Base-by-base conservation (phyloP, 2,113 vertebrate genomes). In the Myotis brandtii region DNA sequence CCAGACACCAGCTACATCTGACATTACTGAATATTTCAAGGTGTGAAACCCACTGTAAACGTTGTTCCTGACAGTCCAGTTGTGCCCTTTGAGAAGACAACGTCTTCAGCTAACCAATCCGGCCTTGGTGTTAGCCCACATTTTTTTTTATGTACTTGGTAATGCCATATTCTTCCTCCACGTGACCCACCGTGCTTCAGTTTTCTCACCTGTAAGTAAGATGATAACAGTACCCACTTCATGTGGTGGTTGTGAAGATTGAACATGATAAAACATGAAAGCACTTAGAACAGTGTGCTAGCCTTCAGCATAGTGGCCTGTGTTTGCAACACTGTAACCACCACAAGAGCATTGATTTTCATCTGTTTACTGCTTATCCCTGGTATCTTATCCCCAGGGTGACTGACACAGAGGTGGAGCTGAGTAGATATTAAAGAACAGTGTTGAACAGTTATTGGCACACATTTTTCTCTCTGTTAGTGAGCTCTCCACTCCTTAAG, bases 341-440 rank as follows among this genome's bases (percentile, higher is more conserved):
- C 30, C 27, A 4, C 12, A 5, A 21, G 25, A 46, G 30, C 59
- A 14, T 9, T 48, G 46, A 73, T 94, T 93, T 92, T 43, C 72
- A 50, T 79, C 77, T 90, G 25, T 88, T 94, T 59, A 50, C 52
- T 94, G 37, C 52, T 43, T 32, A 23, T 54, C 54, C 37, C 32
- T 6, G 13, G 73, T 52, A 16, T 88, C 76, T 69, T 48, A 20
- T 48, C 25, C 54, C 56, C 56, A 80, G 40, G 46, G 59, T 81
- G 56, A 73, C 46, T 59, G 56, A 40, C 69, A 56, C 64, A 17
- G 27, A 92, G 72, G 50, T 43, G 56, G 52, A 83, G 54, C 52
- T 52, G 27, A 85, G 64, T 73, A 94, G 92, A 83, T 92, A 86
- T 32, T 77, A 96, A 89, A 84, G 34, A 89, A 69, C 8, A 40